phyloP scores from a whole-genome alignment of 1,140 invertebrate genomes.

The Meloidogyne hapla region DNA sequence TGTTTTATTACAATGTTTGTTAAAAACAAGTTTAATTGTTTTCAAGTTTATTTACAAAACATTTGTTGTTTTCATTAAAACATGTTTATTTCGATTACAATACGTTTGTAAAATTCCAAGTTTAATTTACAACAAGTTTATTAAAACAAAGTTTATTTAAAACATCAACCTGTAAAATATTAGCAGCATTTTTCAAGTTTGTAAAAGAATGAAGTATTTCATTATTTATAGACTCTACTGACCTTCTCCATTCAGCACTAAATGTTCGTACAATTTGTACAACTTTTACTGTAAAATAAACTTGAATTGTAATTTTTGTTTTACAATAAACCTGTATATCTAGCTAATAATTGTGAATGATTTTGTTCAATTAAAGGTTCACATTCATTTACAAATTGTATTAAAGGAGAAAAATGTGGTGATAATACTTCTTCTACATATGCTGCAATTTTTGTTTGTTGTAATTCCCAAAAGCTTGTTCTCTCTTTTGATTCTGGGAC shows the following conservation, averaged over 20 bases:
- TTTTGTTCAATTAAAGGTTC: slow-evolving; percentile 82
- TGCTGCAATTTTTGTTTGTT: slow-evolving; percentile 82
- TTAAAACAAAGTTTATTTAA: slow-evolving; percentile 10
- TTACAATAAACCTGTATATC: slow-evolving; percentile 73
- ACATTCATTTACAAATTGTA: slow-evolving; percentile 92
- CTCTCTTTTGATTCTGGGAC: slow-evolving; percentile 54
- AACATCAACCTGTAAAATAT: slow-evolving; percentile 78
- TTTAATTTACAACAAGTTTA: too few species aligned
- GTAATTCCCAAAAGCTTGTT: slow-evolving; percentile 75
- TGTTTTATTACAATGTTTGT: neutral
- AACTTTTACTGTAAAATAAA: slow-evolving; percentile 71
- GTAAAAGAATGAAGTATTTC: slow-evolving; percentile 93
- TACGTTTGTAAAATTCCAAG: neutral
- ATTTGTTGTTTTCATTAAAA: too few species aligned
- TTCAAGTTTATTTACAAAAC: too few species aligned
- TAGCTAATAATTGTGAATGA: slow-evolving; percentile 75
- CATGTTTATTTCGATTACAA: too few species aligned
- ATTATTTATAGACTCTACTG: slow-evolving; percentile 86
- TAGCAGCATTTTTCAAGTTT: slow-evolving; percentile 88
- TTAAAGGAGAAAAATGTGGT: slow-evolving; percentile 91
- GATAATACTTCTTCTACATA: slow-evolving; percentile 94
- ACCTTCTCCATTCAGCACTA: slow-evolving; percentile 86
- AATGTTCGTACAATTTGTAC: slow-evolving; percentile 82
- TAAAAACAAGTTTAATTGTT: too few species aligned
- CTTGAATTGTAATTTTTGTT: slow-evolving; percentile 1